A percentile compares a stretch with the other conserved stretches of the same genome.
These are phyloP conservation scores for Hucho hucho DNA, from an alignment of 2,113 vertebrate genomes.

Conservation along the genomic window DNA sequence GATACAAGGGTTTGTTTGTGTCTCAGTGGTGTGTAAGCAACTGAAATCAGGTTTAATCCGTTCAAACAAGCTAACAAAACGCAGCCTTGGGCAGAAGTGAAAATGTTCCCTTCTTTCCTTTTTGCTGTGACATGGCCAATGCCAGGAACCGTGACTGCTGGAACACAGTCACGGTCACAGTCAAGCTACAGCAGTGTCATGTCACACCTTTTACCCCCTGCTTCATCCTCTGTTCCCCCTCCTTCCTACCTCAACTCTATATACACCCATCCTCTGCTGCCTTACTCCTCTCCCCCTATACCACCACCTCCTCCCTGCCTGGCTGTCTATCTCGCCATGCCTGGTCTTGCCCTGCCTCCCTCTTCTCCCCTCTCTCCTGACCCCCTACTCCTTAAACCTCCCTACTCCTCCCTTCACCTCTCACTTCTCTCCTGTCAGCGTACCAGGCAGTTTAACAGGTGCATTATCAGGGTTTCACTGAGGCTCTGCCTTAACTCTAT, in stretches of 20 bases:
- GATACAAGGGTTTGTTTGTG: not conserved
- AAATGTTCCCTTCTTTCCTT: not conserved
- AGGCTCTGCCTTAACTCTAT: too few species aligned
- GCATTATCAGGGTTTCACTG: not conserved
- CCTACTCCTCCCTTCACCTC: not conserved
- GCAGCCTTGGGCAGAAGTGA: not conserved
- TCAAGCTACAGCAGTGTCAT: conserved; percentile 22
- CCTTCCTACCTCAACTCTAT: not conserved
- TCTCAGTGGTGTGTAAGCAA: not conserved
- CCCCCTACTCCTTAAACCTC: too few species aligned
- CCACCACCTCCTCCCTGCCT: not conserved
- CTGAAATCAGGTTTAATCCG: not conserved
- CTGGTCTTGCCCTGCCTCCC: too few species aligned
- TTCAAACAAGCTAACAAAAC: conserved; percentile 2
- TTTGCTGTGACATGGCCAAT: too few species aligned
- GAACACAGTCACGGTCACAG: too few species aligned
- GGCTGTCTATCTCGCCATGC: too few species aligned
- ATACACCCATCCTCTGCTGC: not conserved
- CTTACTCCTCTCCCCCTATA: not conserved
- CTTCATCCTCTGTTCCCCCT: not conserved
- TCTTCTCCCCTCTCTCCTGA: too few species aligned
- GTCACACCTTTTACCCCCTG: conserved; percentile 32
- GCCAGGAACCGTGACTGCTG: conserved; percentile 18
- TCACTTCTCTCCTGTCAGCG: too few species aligned
- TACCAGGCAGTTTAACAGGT: not conserved